These are phyloP conservation scores for Latrodectus geometricus DNA, from an alignment of 1,140 invertebrate species.

Conservation along the genomic window DNA sequence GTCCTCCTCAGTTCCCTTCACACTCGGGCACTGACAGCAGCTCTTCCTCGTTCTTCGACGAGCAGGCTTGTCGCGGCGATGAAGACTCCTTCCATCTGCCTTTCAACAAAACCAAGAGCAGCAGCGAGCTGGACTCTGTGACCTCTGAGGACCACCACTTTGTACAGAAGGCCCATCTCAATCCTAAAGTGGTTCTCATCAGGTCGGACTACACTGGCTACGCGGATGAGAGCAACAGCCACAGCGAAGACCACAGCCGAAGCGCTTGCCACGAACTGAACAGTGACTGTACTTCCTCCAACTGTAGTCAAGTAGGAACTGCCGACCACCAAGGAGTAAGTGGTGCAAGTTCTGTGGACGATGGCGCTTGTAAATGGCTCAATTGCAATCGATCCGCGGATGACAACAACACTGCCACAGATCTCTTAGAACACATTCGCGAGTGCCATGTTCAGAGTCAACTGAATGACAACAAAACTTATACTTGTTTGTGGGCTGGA, in stretches of 20 bases:
- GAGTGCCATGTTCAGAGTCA: slow-evolving; percentile 52
- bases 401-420: slow-evolving; percentile 24
- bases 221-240: background rate
- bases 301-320: slow-evolving; percentile 26
- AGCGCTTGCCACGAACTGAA: slow-evolving; percentile 13
- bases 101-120: slow-evolving; percentile 24
- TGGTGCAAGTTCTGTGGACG: slow-evolving; percentile 12
- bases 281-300: slow-evolving; percentile 18
- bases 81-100: slow-evolving; percentile 12
- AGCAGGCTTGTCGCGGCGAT: slow-evolving; percentile 17
- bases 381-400: slow-evolving; percentile 27
- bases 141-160: background rate
- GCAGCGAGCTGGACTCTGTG: background rate
- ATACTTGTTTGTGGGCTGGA: slow-evolving; percentile 45
- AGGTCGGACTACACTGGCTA: slow-evolving; percentile 21
- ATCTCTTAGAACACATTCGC: slow-evolving; percentile 46
- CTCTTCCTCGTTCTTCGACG: slow-evolving; percentile 38
- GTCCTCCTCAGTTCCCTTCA: slow-evolving; percentile 4
- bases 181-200: slow-evolving; percentile 48
- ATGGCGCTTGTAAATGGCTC: slow-evolving; percentile 47
- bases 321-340: background rate
- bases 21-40: background rate
- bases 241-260: background rate
- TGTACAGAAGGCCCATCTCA: slow-evolving; percentile 40
- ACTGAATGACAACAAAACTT: slow-evolving; percentile 25